Percentiles rank a stretch among this genome's conserved stretches.
These are phyloP conservation scores for Calvadosia cruxmelitensis DNA, from an alignment of 30 jellyfish, hydroid and myxozoan species.

Conservation along the genomic window DNA sequence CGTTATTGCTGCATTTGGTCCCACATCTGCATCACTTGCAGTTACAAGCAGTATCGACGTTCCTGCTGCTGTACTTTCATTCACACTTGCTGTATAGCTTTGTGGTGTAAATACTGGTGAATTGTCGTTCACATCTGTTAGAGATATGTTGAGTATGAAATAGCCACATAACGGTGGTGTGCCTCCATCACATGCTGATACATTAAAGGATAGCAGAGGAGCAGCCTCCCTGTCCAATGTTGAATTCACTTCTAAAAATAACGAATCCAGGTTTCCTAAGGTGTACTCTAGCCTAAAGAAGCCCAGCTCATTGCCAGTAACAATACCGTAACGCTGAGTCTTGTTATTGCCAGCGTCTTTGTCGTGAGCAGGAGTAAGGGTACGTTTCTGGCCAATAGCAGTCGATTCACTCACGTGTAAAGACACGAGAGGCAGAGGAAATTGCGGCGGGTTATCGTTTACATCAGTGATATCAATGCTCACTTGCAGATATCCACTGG, in stretches of 20 bases:
- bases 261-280: slow-evolving; percentile 8
- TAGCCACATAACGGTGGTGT: slow-evolving; percentile 49
- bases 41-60: slow-evolving; percentile 26
- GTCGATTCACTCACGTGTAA: slow-evolving; percentile 28
- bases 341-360: slow-evolving; percentile 52
- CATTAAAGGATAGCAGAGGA: slow-evolving; percentile 12
- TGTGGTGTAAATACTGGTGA: slow-evolving; percentile 65
- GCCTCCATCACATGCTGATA: slow-evolving; percentile 76
- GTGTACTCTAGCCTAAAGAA: slow-evolving; percentile 9
- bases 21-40: slow-evolving; percentile 76
- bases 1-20: slow-evolving; percentile 44
- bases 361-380: slow-evolving; percentile 42
- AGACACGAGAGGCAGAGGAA: slow-evolving; percentile 4
- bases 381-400: slow-evolving; percentile 6
- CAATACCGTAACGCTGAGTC: slow-evolving; percentile 18
- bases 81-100: slow-evolving; percentile 34
- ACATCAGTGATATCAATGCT: slow-evolving; percentile 32
- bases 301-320: slow-evolving; percentile 38
- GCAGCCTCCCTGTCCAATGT: slow-evolving; percentile 54
- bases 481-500: slow-evolving; percentile 1
- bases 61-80: slow-evolving; percentile 45
- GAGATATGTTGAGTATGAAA: slow-evolving; percentile 15
- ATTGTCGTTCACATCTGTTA: slow-evolving; percentile 79
- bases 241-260: slow-evolving; percentile 23
- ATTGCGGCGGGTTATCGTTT: slow-evolving; percentile 57